Percentiles rank a stretch among this genome's conserved stretches.
phyloP scores from a whole-genome alignment of 2,113 vertebrate genomes.

The Petromus typicus region DNA sequence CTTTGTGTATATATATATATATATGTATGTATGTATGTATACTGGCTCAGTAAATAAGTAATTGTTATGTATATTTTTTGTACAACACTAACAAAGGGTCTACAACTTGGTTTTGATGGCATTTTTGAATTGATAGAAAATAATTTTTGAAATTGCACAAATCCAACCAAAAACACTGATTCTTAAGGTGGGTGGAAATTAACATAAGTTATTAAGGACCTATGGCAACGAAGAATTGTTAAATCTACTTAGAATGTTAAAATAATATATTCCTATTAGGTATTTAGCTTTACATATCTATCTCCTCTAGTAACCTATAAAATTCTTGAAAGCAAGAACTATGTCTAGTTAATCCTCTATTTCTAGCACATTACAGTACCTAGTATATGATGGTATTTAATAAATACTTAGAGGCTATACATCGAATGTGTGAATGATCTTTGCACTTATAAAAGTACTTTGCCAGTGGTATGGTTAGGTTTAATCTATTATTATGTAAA shows the following conservation, averaged over 20 bases:
- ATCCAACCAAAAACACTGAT: neutral
- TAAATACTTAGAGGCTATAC: neutral
- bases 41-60: conserved; percentile 10
- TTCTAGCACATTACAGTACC: neutral
- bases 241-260: neutral
- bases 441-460: neutral
- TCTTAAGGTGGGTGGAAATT: neutral
- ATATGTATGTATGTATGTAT: too few species aligned
- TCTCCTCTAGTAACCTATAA: neutral
- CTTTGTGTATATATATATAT: too few species aligned
- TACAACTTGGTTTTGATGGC: neutral
- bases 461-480: neutral
- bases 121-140: conserved; percentile 1
- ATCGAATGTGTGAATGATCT: neutral
- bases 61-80: neutral
- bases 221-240: conserved; percentile 9
- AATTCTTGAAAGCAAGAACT: neutral
- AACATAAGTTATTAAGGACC: neutral
- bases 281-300: neutral
- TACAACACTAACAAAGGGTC: neutral
- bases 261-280: neutral
- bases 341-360: neutral
- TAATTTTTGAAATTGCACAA: neutral
- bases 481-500: neutral
- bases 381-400: neutral